Evolutionary conservation across 2,797 vertebrate genomes (phyloP), one percentile per base, ranked within the genome.

Genomic region (Pygocentrus nattereri): DNA sequence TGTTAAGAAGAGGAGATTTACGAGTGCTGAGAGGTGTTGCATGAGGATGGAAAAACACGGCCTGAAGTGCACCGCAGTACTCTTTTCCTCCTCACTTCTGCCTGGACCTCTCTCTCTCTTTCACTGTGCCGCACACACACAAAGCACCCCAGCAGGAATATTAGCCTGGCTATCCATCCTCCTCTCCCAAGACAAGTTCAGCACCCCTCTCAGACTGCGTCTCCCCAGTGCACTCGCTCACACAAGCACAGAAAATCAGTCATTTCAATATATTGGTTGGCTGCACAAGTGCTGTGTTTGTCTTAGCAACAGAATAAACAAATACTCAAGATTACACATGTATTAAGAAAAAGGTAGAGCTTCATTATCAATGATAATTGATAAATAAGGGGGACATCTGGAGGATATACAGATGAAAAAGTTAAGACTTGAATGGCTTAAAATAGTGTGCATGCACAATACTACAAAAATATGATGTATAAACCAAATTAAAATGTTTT

Each of bases 41-140:
- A 87, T 91, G 91, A 92, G 89, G 92, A 89, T 52, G 64, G 90
- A 91, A 93, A 93, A 93, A 93, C 91, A 89, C 62, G 84, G 88
- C 80, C 86, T 88, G 54, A 84, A 69, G 67, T 85, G 81, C 31
- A 79, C 81, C 71, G 31, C 69, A 75, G 78, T 71, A 74, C 62
- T 72, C 65, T 44, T 18, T 72, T 76, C 58, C 56, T 83, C 54
- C 83, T 91, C 88, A 90, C 85, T 85, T 83, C 75, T 30, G 59
- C 70, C 19, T 69, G 76, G 75, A 88, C 85, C 69, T 83, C 72
- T 76, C 41, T 52, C 61, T 47, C 67, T 79, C 6, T 65, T 86
- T 78, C 80, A 78, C 75, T 49, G 82, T 58, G 56, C 50, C 47
- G 59, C 72, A 74, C 56, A 59, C 21, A 71, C 64, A 71, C 75